Evolutionary conservation across 2,888 invertebrate species (phyloP), one percentile per base, ranked within the genome.

Genomic region (Acronicta aceris): DNA sequence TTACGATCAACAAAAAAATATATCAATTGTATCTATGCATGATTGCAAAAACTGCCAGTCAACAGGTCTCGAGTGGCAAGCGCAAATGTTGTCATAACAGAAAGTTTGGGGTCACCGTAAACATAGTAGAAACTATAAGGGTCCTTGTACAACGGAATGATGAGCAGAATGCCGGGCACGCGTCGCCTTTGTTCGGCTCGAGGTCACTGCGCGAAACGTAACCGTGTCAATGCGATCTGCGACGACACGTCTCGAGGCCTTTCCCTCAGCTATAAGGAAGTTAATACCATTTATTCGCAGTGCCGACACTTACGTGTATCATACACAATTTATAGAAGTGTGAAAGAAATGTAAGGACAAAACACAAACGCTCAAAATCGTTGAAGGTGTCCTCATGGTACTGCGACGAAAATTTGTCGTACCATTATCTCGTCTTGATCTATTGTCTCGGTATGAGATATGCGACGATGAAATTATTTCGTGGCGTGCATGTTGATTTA

Each of bases 181-280:
- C 76, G 77, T 71, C 70, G 59, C 69, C 78, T 81, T 83, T 82
- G 84, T 83, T 79, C 59, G 67, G 64, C 66, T 27, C 73, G 79
- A 82, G 78, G 82, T 65, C 80, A 49, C 40, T 40, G 52, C 51
- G 59, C 66, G 74, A 75, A 76, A 69, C 70, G 75, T 76, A 88
- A 87, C 78, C 80, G 81, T 90, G 90, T 90, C 91, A 90, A 87
- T 90, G 91, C 79, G 82, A 89, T 76, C 82, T 70, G 66, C 83
- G 80, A 78, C 79, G 81, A 80, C 81, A 82, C 78, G 78, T 77
- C 78, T 75, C 86, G 88, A 88, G 89, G 89, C 86, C 84, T 83
- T 87, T 86, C 85, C 88, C 86, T 86, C 76, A 80, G 76, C 74
- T 67, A 80, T 77, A 75, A 86, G 86, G 86, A 86, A 87, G 82